phyloP scores from a whole-genome alignment of 2,888 invertebrate species.

The Drosophila planitibia region DNA sequence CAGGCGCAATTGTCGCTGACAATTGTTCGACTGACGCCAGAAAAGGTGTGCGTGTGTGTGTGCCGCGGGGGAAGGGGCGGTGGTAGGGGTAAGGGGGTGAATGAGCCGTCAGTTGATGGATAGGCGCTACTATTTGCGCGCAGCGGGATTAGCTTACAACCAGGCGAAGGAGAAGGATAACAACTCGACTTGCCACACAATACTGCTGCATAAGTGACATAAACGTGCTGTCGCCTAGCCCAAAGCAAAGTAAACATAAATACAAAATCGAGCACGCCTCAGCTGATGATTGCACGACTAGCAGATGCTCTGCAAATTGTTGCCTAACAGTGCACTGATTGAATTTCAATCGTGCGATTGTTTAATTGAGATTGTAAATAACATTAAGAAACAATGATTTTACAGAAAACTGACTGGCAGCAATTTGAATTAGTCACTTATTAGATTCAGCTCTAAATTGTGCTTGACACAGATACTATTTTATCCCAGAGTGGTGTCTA shows the following conservation, averaged over 20 bases:
- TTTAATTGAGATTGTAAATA: neutral
- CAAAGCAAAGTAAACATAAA: conserved; percentile 37
- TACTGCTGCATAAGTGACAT: conserved; percentile 31
- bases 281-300: conserved; percentile 8
- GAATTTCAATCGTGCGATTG: neutral
- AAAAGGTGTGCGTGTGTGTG: conserved; percentile 1
- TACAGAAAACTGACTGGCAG: neutral
- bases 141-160: conserved; percentile 69
- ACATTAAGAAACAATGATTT: neutral
- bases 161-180: conserved; percentile 56
- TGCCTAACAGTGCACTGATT: neutral
- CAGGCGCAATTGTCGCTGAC: conserved; percentile 64
- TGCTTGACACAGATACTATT: neutral
- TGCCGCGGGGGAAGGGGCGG: neutral
- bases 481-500: neutral
- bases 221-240: conserved; percentile 31
- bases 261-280: neutral
- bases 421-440: neutral
- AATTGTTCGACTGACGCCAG: conserved; percentile 43
- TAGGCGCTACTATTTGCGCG: conserved; percentile 59
- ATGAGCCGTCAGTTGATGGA: conserved; percentile 37
- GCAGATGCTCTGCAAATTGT: conserved; percentile 22
- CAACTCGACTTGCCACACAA: conserved; percentile 35
- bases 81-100: neutral
- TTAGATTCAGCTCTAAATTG: neutral